Evolutionary conservation across 1,140 invertebrate species (phyloP).

Genomic region (Batillaria attramentaria): DNA sequence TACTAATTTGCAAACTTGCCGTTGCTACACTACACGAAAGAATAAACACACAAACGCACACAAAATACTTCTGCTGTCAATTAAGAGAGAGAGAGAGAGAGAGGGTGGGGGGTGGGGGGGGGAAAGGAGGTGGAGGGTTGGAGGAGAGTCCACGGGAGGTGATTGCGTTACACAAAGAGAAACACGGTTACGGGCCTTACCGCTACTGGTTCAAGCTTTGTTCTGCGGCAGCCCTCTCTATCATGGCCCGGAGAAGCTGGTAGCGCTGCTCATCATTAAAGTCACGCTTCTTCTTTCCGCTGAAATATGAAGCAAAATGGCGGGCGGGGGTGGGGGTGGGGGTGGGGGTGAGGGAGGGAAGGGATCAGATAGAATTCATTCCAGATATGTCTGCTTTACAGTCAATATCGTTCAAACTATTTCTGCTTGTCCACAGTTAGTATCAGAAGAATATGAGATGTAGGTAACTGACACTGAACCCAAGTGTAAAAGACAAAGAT

Average conservation of each 20-base stretch:
- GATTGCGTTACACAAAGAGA: too few relatives aligned
- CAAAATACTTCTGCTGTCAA: not conserved
- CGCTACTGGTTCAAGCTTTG: slow-evolving; percentile 11
- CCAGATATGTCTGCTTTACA: not conserved
- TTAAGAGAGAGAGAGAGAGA: too few relatives aligned
- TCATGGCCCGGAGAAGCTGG: slow-evolving; percentile 26
- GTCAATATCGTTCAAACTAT: not conserved
- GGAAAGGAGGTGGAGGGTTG: too few relatives aligned
- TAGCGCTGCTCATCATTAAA: slow-evolving; percentile 33
- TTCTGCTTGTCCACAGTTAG: too few relatives aligned
- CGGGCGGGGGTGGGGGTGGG: too few relatives aligned
- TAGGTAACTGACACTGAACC: too few relatives aligned
- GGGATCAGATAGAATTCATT: not conserved
- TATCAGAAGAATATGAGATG: too few relatives aligned
- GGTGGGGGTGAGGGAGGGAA: too few relatives aligned
- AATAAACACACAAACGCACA: not conserved
- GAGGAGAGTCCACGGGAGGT: too few relatives aligned
- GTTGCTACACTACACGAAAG: not conserved
- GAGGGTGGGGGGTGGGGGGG: too few relatives aligned
- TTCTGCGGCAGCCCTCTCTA: slow-evolving; percentile 35
- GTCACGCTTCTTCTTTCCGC: slow-evolving; percentile 44
- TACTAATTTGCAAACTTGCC: not conserved
- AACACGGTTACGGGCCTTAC: too few relatives aligned
- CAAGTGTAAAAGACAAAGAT: too few relatives aligned
- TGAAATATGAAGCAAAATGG: not conserved